Conservation (phyloP, 2,113 vertebrate genomes). For the Mionectes macconnelli region DNA sequence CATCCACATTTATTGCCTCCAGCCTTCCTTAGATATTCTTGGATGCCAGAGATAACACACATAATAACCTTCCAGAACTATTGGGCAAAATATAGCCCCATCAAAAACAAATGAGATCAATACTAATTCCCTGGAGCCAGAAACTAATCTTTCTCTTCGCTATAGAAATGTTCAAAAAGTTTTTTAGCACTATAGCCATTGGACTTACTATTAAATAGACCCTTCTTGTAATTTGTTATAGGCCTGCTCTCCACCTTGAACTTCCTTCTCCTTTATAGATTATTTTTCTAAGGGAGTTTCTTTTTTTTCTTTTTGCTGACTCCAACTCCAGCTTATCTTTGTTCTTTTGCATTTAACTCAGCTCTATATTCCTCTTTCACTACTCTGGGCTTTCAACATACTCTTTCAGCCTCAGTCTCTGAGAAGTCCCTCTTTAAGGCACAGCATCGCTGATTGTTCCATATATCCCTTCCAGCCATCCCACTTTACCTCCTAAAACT, state of each 20-base stretch:
- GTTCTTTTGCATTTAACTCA: not conserved
- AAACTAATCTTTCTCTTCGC: not conserved
- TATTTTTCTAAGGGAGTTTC: constrained; percentile 28
- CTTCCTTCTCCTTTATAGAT: constrained; percentile 4
- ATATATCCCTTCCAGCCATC: not conserved
- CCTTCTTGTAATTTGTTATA: not conserved
- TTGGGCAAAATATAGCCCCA: not conserved
- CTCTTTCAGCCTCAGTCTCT: not conserved
- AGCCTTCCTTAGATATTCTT: not conserved
- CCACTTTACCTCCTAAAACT: constrained; percentile 33
- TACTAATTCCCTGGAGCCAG: not conserved
- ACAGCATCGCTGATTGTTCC: not conserved
- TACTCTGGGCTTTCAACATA: not conserved
- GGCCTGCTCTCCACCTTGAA: not conserved
- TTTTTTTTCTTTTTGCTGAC: constrained; percentile 52
- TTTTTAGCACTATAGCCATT: not conserved
- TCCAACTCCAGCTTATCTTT: constrained; percentile 38
- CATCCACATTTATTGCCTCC: not conserved
- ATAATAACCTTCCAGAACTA: not conserved
- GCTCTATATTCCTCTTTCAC: not conserved
- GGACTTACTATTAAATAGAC: not conserved
- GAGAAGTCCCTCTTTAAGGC: constrained; percentile 19
- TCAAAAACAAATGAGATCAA: not conserved
- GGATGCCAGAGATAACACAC: not conserved
- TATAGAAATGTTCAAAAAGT: not conserved